Evolutionary conservation across 92 coral and sea anemone species (phyloP), one percentile per base, ranked within the genome.

Genomic region (Phymanthus crucifer): DNA sequence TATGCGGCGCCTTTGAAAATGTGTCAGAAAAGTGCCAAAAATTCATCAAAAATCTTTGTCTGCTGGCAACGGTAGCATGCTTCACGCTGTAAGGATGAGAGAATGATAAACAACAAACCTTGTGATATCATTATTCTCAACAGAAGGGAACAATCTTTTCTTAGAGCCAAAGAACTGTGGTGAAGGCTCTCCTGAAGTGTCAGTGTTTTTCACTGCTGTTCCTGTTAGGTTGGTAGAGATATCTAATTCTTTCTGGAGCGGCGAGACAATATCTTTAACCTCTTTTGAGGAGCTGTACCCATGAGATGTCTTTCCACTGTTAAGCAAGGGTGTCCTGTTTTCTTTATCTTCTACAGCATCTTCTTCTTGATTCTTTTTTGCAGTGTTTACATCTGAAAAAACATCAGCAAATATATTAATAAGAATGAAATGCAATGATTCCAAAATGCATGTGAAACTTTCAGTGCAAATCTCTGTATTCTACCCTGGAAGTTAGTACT

Each of bases 171-270:
- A 50, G 56, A 83, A 75, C 77, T 83, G 75, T 52, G 94, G 94
- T 14, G 94, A 88, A 19, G 92, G 90, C 11, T 91, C 90, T 17
- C 68, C 14, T 32, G 94, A 80, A 23, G 79, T 75, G 3, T 73
- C 77, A 23, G 75, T 67, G 26, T 47, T 80, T 77, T 92, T 92
- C 16, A 92, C 87, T 48, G 91, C 88, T 48, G 97, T 89, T 32
- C 97, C 97, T 33, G 91, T 83, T 11, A 78, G 68, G 50, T 92
- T 87, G 4, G 90, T 87, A 24, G 90, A 92, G 23, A 68, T 83
- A 21, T 78, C 83, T n/a, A 19, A 34, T 48, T 27, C 58, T 31
- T 26, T 64, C n/a, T 70, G 71, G 10, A 31, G 16, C 21, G 67
- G 68, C 19, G 85, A 64, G 8, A 66, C 38, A 12, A 48, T 0